phyloP scores from a whole-genome alignment of 2,888 invertebrate genomes.

The Drosophila helvetica region DNA sequence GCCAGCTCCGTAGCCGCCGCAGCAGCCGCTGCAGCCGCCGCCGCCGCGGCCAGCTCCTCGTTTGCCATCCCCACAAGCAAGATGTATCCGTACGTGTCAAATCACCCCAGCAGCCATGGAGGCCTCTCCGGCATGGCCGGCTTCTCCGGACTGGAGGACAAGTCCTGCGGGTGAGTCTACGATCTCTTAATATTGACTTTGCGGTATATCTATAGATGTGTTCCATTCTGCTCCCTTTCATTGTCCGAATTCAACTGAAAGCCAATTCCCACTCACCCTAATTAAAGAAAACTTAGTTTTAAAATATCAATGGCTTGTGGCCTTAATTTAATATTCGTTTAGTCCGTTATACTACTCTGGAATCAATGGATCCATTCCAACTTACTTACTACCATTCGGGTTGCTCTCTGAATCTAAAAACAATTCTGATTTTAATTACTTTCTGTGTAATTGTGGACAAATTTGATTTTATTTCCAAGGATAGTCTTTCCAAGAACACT shows the following conservation, averaged over 20 bases:
- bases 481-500: conserved; percentile 11
- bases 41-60: conserved; percentile 83
- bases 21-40: conserved; percentile 76
- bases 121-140: conserved; percentile 90
- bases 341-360: no score
- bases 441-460: no score
- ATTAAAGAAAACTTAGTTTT: no score
- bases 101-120: conserved; percentile 88
- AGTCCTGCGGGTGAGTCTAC: conserved; percentile 84
- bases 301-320: no score
- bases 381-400: no score
- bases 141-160: conserved; percentile 84
- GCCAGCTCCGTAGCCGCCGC: conserved; percentile 81
- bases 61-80: conserved; percentile 88
- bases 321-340: no score
- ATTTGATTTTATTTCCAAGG: no score
- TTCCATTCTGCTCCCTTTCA: not conserved
- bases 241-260: not conserved
- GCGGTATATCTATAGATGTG: no score
- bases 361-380: no score
- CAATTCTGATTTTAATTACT: no score
- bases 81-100: conserved; percentile 97
- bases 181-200: not conserved
- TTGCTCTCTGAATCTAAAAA: no score
- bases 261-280: no score